These are phyloP conservation scores for Cardinalis cardinalis DNA, from an alignment of 2,113 vertebrate genomes.

Conservation along the genomic window DNA sequence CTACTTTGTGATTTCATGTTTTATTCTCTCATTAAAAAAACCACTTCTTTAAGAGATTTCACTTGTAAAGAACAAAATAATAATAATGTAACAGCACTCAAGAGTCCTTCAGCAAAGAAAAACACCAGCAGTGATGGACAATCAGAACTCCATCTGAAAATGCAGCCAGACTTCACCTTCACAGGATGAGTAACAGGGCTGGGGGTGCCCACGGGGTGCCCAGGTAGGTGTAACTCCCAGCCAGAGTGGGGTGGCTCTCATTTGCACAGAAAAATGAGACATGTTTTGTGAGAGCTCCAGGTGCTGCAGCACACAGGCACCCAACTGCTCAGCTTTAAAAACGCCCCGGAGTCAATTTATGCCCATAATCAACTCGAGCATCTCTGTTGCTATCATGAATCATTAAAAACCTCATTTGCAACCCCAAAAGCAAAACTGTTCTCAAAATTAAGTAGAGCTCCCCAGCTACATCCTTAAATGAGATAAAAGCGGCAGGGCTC, in stretches of 20 bases:
- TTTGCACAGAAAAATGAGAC: background rate
- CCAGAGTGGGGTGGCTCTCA: rapidly evolving
- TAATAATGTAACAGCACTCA: background rate
- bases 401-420: conserved; percentile 44
- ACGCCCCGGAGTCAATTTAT: background rate
- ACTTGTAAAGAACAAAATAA: background rate
- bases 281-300: background rate
- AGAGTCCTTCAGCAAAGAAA: background rate
- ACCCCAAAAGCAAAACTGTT: conserved; percentile 27
- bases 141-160: background rate
- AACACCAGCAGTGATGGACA: background rate
- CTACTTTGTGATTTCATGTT: background rate
- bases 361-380: background rate
- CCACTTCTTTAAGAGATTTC: background rate
- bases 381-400: conserved; percentile 4
- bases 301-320: background rate
- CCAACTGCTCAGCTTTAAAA: background rate
- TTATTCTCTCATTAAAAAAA: background rate
- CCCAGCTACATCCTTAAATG: background rate
- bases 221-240: rapidly evolving
- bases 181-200: background rate
- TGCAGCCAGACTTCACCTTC: background rate
- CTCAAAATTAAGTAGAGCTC: conserved; percentile 39
- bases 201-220: background rate
- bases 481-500: conserved; percentile 42